Percentiles rank a stretch among this genome's conserved stretches.
These are phyloP conservation scores for Anniella stebbinsi DNA, from an alignment of 2,797 vertebrate genomes.

Conservation along the genomic window DNA sequence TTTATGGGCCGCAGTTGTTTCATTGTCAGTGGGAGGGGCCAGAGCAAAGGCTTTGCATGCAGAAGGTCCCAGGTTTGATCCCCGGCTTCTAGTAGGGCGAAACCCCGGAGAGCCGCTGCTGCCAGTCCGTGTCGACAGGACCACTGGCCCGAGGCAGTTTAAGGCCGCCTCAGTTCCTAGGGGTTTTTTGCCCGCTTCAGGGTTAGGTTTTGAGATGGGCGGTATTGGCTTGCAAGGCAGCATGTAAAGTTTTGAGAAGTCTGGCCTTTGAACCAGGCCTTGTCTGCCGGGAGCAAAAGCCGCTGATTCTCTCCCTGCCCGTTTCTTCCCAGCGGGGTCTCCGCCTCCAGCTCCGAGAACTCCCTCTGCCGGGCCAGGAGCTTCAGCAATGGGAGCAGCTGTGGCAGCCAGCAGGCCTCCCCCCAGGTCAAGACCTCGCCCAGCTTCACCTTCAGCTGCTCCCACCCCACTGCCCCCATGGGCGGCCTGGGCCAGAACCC, in stretches of 20 bases:
- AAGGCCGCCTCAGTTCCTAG: too few relatives aligned
- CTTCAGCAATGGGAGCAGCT: conserved; percentile 83
- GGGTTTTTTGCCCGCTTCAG: not conserved
- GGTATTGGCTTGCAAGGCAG: not conserved
- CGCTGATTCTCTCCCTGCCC: not conserved
- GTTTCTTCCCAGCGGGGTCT: conserved; percentile 80
- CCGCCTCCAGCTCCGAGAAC: conserved; percentile 86
- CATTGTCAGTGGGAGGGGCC: too few relatives aligned
- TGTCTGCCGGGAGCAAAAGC: not conserved
- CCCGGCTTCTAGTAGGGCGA: too few relatives aligned
- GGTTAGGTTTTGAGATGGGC: not conserved
- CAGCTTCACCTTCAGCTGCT: conserved; percentile 89
- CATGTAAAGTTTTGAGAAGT: not conserved
- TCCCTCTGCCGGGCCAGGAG: conserved; percentile 81
- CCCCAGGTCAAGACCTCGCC: conserved; percentile 87
- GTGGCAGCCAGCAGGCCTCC: conserved; percentile 84
- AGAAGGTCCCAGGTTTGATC: too few relatives aligned
- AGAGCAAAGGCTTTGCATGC: too few relatives aligned
- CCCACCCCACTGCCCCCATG: conserved; percentile 60
- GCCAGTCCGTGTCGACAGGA: too few relatives aligned
- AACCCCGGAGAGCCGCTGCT: too few relatives aligned
- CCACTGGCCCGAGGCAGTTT: too few relatives aligned
- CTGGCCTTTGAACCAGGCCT: not conserved
- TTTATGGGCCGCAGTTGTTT: too few relatives aligned
- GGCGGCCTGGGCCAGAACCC: conserved; percentile 60